Evolutionary conservation across 1,140 invertebrate species (phyloP).

Genomic region (Panagrolaimus sp.): DNA sequence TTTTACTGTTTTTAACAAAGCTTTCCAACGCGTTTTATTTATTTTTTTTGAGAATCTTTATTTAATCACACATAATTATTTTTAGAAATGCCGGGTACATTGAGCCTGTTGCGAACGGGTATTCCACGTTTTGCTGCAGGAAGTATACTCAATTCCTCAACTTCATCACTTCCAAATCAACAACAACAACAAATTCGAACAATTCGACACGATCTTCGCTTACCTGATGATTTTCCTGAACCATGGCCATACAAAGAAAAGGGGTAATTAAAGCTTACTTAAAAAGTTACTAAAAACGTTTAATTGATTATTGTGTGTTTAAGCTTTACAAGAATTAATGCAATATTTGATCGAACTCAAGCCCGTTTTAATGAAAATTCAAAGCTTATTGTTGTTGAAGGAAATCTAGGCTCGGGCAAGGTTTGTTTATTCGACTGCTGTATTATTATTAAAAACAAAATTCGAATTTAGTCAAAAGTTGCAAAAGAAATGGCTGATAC

Average conservation of each 20-base stretch:
- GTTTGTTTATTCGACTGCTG: too few species aligned
- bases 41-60: too few species aligned
- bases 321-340: conserved; percentile 25
- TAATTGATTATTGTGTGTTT: conserved; percentile 11
- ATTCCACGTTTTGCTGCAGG: conserved; percentile 1
- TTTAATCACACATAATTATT: background rate
- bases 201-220: conserved; percentile 32
- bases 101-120: conserved; percentile 6
- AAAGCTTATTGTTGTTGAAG: conserved; percentile 44
- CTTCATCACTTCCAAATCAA: background rate
- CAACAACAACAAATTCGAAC: conserved; percentile 25
- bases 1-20: too few species aligned
- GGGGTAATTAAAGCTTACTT: conserved; percentile 15
- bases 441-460: too few species aligned
- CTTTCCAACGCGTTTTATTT: too few species aligned
- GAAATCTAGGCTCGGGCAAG: conserved; percentile 42
- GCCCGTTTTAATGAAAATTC: conserved; percentile 35
- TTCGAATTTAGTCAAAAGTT: conserved; percentile 22
- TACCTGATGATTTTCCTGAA: conserved; percentile 33
- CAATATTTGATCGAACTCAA: conserved; percentile 30
- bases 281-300: background rate
- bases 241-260: conserved; percentile 41
- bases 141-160: background rate
- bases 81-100: conserved; percentile 5
- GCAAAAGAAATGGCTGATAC: conserved; percentile 34